Evolutionary conservation across 2,797 vertebrate species (phyloP).

Genomic region (Sebastes hubbsi): DNA sequence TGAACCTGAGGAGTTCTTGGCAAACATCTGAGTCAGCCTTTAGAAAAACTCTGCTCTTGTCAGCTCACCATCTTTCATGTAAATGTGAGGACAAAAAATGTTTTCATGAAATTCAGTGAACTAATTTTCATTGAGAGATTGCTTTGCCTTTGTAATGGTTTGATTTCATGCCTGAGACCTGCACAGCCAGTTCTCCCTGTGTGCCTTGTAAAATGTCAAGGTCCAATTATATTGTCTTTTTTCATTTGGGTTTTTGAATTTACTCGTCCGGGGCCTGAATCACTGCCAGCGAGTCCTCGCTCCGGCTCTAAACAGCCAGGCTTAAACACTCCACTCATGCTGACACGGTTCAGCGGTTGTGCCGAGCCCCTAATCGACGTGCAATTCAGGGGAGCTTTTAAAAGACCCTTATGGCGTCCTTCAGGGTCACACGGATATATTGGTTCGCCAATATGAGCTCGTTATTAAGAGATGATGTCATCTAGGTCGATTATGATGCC

Average conservation of each 20-base stretch:
- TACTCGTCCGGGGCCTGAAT: not conserved
- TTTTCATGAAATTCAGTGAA: not conserved
- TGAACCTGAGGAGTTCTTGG: not conserved
- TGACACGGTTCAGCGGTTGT: constrained; percentile 17
- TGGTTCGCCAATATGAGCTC: not conserved
- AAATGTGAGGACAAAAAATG: not conserved
- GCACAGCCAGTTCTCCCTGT: not conserved
- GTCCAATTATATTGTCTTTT: constrained; percentile 44
- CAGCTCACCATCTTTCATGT: not conserved
- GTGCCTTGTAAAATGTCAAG: constrained; percentile 43
- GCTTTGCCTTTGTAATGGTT: not conserved
- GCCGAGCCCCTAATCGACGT: constrained; percentile 25
- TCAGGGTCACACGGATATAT: not conserved
- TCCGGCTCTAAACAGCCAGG: constrained; percentile 27
- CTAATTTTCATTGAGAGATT: not conserved
- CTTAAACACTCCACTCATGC: constrained; percentile 19
- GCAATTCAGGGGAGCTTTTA: constrained; percentile 22
- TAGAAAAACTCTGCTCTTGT: not conserved
- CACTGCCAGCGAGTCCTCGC: not conserved
- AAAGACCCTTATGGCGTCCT: not conserved
- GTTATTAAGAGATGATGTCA: not conserved
- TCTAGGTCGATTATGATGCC: not conserved
- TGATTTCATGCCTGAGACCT: constrained; percentile 19
- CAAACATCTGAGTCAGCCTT: constrained; percentile 12
- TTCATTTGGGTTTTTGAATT: constrained; percentile 32